phyloP scores from a whole-genome alignment of 2,113 vertebrate genomes.

The Mastomys natalensis region DNA sequence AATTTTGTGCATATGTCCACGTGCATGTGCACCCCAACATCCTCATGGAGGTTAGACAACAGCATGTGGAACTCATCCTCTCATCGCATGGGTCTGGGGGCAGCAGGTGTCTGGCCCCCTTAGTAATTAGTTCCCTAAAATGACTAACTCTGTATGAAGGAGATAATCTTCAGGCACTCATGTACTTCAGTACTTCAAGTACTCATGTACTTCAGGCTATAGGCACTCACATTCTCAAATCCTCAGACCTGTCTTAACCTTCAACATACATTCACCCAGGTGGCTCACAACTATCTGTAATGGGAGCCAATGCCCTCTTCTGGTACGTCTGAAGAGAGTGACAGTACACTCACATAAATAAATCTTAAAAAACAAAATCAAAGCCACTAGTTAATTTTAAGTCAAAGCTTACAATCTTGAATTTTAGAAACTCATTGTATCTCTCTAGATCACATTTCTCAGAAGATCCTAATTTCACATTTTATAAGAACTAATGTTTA shows the following conservation, averaged over 20 bases:
- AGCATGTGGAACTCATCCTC: no score
- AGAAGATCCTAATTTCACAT: constrained; percentile 8
- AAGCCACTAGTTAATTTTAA: background rate
- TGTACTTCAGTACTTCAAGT: no score
- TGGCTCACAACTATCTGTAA: no score
- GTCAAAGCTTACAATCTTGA: background rate
- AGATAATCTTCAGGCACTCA: background rate
- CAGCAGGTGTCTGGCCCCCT: background rate
- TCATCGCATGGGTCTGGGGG: background rate
- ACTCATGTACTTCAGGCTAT: background rate
- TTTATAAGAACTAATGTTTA: constrained; percentile 39
- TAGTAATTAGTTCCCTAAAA: background rate
- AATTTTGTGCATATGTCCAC: background rate
- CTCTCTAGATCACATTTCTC: background rate
- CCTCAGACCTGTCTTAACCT: background rate
- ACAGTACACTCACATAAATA: no score
- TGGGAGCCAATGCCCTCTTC: no score
- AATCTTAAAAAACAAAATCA: no score
- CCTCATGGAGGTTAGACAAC: background rate
- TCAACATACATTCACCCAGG: background rate
- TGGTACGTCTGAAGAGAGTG: no score
- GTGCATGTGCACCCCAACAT: background rate
- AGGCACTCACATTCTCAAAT: background rate
- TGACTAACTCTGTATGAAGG: background rate
- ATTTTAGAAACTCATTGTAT: constrained; percentile 34